These are phyloP conservation scores for Danio albolineatus DNA, from an alignment of 2,797 vertebrate genomes.

Conservation along the genomic window DNA sequence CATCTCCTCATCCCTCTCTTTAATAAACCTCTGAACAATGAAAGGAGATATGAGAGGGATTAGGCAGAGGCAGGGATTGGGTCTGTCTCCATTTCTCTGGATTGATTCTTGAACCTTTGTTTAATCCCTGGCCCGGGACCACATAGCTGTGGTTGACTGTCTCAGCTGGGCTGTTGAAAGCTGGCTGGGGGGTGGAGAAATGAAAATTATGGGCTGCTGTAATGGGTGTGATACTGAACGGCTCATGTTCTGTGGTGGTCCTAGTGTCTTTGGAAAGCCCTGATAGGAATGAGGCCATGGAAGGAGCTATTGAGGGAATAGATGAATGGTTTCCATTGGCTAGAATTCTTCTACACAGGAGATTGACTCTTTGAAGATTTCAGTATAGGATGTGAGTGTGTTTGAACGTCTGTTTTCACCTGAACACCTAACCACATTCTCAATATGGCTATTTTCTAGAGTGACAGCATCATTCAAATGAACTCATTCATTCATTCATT, in stretches of 20 bases:
- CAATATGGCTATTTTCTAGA: neutral
- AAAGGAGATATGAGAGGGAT: conserved; percentile 69
- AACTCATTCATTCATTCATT: no score
- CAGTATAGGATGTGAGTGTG: conserved; percentile 31
- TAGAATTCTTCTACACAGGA: conserved; percentile 22
- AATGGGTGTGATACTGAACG: conserved; percentile 1
- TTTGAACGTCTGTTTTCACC: conserved; percentile 22
- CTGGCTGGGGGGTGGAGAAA: conserved; percentile 10
- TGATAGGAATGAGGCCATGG: conserved; percentile 62
- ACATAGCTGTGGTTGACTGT: conserved; percentile 67
- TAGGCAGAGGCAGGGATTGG: conserved; percentile 66
- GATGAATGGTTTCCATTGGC: conserved; percentile 25
- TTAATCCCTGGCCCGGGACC: conserved; percentile 69
- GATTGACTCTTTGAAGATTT: conserved; percentile 54
- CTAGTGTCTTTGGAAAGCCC: conserved; percentile 37
- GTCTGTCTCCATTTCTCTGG: conserved; percentile 70
- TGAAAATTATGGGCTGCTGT: conserved; percentile 48
- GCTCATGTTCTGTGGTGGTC: conserved; percentile 47
- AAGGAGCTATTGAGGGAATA: conserved; percentile 35
- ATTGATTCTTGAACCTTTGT: conserved; percentile 67
- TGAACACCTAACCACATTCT: conserved; percentile 19
- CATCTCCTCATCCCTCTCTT: conserved; percentile 54
- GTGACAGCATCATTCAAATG: neutral
- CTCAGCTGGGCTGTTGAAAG: conserved; percentile 30
- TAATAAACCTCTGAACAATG: conserved; percentile 71